Percentiles rank a stretch among this genome's conserved stretches.
Evolutionary conservation across 2,888 invertebrate genomes (phyloP).

Genomic region (Drosophila rubida): DNA sequence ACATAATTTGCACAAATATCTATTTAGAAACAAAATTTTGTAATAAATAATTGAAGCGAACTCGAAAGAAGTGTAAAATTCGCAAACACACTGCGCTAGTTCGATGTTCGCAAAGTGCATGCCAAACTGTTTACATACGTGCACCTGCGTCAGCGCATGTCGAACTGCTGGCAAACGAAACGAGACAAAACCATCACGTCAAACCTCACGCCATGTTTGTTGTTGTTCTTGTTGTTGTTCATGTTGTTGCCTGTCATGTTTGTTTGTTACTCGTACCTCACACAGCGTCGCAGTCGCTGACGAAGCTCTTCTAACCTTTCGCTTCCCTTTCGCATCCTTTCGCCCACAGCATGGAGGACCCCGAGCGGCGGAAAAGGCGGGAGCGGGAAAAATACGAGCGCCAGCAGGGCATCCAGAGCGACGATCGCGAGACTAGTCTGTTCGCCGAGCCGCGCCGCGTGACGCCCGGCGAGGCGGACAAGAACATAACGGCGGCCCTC

Average conservation of each 20-base stretch:
- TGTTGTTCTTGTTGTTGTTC: conserved; percentile 46
- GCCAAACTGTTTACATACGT: conserved; percentile 56
- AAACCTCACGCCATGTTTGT: conserved; percentile 45
- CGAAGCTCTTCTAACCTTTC: background rate
- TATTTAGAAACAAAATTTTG: no score
- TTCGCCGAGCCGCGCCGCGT: conserved; percentile 84
- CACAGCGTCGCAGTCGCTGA: no score
- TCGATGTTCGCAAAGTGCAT: conserved; percentile 43
- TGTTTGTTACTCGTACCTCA: conserved; percentile 35
- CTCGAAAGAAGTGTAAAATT: no score
- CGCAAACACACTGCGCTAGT: background rate
- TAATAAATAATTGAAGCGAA: no score
- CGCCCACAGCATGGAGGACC: conserved; percentile 84
- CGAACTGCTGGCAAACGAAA: conserved; percentile 41
- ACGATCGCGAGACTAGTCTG: conserved; percentile 82
- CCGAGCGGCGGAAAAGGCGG: conserved; percentile 83
- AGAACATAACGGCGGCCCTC: conserved; percentile 82
- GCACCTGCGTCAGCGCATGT: conserved; percentile 45
- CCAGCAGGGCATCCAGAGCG: conserved; percentile 82
- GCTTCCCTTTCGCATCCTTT: background rate
- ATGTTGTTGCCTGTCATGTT: conserved; percentile 64
- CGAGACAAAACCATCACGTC: conserved; percentile 9
- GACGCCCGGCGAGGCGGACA: conserved; percentile 83
- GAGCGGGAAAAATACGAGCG: conserved; percentile 84
- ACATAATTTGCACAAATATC: no score